A percentile compares a stretch with the other conserved stretches of the same genome.
Evolutionary conservation across 1,140 invertebrate genomes (phyloP).

Genomic region (Helicorthomorpha holstii): DNA sequence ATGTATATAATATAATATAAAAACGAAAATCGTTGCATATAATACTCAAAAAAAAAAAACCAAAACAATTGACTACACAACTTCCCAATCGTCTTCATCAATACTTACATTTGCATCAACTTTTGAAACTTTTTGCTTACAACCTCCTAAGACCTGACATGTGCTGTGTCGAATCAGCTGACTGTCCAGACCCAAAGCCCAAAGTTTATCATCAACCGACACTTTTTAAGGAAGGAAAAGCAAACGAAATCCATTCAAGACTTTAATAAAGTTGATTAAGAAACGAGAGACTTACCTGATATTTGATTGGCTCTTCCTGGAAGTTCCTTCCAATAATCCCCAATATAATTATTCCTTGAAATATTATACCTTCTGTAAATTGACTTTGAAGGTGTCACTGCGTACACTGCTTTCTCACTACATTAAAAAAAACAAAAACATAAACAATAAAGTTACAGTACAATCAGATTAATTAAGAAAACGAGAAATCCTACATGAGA

Average conservation of each 20-base stretch:
- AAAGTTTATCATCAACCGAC: neutral
- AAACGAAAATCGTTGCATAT: no score
- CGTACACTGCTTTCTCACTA: slow-evolving; percentile 32
- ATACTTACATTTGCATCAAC: no score
- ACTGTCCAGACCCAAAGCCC: neutral
- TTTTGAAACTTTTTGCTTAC: no score
- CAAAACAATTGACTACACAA: no score
- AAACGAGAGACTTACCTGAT: slow-evolving; percentile 24
- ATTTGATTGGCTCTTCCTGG: slow-evolving; percentile 27
- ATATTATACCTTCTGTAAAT: slow-evolving; percentile 33
- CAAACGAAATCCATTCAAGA: neutral
- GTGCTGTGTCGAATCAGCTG: no score
- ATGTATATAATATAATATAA: no score
- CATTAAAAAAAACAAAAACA: slow-evolving; percentile 9
- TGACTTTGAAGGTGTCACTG: slow-evolving; percentile 28
- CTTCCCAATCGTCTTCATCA: no score
- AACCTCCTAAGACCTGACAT: no score
- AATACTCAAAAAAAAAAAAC: no score
- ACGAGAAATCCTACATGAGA: no score
- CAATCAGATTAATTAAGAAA: neutral
- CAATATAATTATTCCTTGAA: slow-evolving; percentile 29
- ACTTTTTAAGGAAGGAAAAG: no score
- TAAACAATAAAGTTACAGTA: neutral
- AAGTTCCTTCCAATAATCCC: slow-evolving; percentile 37
- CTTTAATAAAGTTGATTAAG: neutral